Percentiles rank a stretch among this genome's conserved stretches.
These are phyloP conservation scores for Myopa tessellatipennis DNA, from an alignment of 2,888 invertebrate species.

Conservation along the genomic window DNA sequence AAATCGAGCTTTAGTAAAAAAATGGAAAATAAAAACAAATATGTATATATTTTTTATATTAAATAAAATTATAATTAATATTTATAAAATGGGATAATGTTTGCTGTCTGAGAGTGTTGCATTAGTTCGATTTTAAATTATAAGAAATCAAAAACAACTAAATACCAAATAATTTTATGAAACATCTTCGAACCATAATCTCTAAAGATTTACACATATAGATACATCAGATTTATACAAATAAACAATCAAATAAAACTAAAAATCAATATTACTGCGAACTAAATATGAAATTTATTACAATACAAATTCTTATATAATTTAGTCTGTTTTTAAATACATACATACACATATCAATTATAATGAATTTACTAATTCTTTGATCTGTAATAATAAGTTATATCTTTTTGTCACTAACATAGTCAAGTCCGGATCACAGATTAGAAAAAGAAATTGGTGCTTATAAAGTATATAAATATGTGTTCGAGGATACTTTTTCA, in stretches of 20 bases:
- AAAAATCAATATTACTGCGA: background rate
- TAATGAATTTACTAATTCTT: background rate
- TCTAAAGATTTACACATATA: no score
- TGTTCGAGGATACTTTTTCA: background rate
- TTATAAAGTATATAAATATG: background rate
- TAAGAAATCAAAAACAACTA: no score
- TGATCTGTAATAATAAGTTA: background rate
- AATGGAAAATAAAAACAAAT: slow-evolving; percentile 8
- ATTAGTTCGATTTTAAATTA: no score
- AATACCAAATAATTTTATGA: background rate
- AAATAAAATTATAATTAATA: background rate
- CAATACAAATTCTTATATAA: background rate
- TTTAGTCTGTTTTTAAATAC: background rate
- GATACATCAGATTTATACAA: background rate
- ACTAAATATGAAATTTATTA: background rate
- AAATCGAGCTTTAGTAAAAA: background rate
- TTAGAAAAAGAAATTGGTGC: background rate
- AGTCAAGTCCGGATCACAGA: no score
- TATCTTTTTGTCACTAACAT: background rate
- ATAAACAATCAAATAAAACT: background rate
- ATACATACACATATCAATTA: background rate
- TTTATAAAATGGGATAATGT: background rate
- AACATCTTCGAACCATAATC: background rate
- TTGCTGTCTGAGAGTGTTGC: no score
- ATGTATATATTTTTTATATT: no score